Evolutionary conservation across 2,797 vertebrate species (phyloP).

Genomic region (Danio albolineatus): DNA sequence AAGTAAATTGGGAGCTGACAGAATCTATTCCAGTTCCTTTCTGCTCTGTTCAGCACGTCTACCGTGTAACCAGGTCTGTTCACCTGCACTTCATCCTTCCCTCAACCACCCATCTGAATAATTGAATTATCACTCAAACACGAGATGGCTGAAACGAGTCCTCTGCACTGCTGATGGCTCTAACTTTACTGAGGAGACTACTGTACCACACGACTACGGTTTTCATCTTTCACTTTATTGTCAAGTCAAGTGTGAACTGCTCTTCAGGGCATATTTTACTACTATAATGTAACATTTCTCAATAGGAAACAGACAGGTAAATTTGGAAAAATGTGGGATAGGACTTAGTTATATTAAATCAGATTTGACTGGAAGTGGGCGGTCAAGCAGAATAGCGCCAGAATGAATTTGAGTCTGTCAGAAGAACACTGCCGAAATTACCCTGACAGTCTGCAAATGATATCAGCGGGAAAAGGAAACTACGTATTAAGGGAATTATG

Average conservation of each 20-base stretch:
- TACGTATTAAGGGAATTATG: too few species aligned
- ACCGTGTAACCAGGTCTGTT: conserved; percentile 29
- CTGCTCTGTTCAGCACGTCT: not conserved
- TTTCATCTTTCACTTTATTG: conserved; percentile 1
- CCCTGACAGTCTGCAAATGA: not conserved
- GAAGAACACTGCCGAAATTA: not conserved
- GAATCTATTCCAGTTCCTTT: conserved; percentile 49
- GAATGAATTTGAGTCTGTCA: not conserved
- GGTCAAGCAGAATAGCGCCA: not conserved
- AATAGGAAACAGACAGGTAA: not conserved
- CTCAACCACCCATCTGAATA: conserved; percentile 30
- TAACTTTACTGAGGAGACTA: not conserved
- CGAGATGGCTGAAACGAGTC: conserved; percentile 5
- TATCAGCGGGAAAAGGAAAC: not conserved
- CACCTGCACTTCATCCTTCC: conserved; percentile 35
- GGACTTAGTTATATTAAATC: not conserved
- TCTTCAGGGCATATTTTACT: not conserved
- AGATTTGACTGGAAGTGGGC: not conserved
- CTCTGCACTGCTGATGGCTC: not conserved
- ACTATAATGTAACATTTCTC: not conserved
- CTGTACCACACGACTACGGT: not conserved
- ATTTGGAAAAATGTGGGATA: not conserved
- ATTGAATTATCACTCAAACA: conserved; percentile 2
- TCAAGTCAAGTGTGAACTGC: not conserved
- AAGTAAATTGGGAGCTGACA: conserved; percentile 54